Evolutionary conservation across 1,140 invertebrate species (phyloP).

Genomic region (Sarcophaga peregrina): DNA sequence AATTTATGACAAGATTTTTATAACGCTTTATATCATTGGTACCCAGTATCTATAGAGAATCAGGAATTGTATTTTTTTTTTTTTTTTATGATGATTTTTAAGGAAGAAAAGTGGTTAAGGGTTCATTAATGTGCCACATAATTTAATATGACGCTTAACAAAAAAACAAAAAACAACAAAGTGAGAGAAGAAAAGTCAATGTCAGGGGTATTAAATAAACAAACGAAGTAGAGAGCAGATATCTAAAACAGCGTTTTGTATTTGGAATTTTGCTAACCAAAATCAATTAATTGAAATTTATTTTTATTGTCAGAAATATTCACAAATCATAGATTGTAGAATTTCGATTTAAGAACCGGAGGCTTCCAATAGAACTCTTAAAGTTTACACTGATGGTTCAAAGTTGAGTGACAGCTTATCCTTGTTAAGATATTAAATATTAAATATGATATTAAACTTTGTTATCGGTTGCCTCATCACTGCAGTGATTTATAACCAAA

Average conservation of each 20-base stretch:
- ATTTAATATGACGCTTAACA: conserved; percentile 35
- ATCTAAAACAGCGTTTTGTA: not conserved
- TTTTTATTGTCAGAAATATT: too few species aligned
- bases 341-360: too few species aligned
- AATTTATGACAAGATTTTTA: conserved; percentile 38
- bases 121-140: conserved; percentile 39
- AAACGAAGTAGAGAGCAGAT: not conserved
- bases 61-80: conserved; percentile 2
- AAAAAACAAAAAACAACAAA: not conserved
- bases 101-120: conserved; percentile 33
- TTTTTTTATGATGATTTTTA: not conserved
- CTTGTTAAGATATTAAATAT: too few species aligned
- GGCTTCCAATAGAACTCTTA: too few species aligned
- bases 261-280: too few species aligned
- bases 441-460: too few species aligned
- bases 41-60: not conserved
- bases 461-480: too few species aligned
- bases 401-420: too few species aligned
- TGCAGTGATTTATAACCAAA: too few species aligned
- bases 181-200: conserved; percentile 8
- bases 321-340: too few species aligned
- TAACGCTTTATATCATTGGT: conserved; percentile 1
- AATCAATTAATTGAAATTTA: too few species aligned
- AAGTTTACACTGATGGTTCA: too few species aligned
- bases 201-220: conserved; percentile 36